Evolutionary conservation across 2,113 vertebrate genomes (phyloP), one percentile per base, ranked within the genome.

Genomic region (Syrrhaptes paradoxus): DNA sequence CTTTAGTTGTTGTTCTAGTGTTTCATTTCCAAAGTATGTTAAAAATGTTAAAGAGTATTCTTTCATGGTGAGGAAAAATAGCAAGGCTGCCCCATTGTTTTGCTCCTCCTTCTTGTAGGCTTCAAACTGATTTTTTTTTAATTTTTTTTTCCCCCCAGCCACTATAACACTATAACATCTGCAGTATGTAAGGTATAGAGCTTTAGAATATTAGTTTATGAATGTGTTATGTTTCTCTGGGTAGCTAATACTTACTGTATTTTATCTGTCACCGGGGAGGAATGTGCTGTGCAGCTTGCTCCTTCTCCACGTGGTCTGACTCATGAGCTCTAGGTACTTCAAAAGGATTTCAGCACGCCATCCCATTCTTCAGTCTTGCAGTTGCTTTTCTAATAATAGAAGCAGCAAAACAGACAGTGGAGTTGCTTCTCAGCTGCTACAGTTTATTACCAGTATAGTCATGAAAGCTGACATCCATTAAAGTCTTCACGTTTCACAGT

Each of bases 301-400:
- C 58, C 54, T 74, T 61, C 62, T 79, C 58, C 0, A 0, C 87
- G 62, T 43, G 59, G 72, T 86, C 86, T 95, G 95, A 97, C 85
- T 95, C 94, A 95, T 32, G 88, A 88, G 82, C 51, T 22, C 0
- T 16, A 90, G 54, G 66, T 75, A 51, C 83, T 92, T 89, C 59
- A 67, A 13, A 93, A 89, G 72, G 86, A 52, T 93, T 90, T 90
- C 68, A 86, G 83, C 24, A 2, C 65, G 90, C 55, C 48, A 26
- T 95, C 72, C 85, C 80, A 57, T 92, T 90, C 92, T 86, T 90
- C 61, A 84, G 61, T 38, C 89, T 86, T 89, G 93, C 72, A 92
- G 91, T 93, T 92, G 76, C 68, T 84, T 87, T 90, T 77, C 94
- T 92, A 95, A 84, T 71, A 90, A 95, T 95, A 95, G 95, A 87